phyloP scores from a whole-genome alignment of 2,797 vertebrate species.

The Cetoscarus ocellatus region DNA sequence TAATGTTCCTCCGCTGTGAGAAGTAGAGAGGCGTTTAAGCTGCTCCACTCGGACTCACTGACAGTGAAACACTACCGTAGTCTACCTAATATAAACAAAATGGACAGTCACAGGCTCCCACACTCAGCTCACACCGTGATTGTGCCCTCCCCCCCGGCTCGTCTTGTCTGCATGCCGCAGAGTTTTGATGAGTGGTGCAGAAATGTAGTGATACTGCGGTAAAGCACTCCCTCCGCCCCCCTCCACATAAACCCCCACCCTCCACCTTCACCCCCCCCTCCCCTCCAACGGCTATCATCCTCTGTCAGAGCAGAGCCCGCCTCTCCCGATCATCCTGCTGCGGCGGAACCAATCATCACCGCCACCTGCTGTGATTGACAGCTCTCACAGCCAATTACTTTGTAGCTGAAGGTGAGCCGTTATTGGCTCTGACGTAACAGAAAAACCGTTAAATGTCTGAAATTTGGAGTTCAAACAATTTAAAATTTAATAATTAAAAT shows the following conservation, averaged over 20 bases:
- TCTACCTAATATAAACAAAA: slow-evolving; percentile 43
- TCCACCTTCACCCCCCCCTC: slow-evolving; percentile 1
- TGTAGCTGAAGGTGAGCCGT: background rate
- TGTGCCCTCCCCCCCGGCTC: slow-evolving; percentile 78
- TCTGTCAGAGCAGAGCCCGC: slow-evolving; percentile 30
- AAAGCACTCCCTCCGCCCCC: slow-evolving; percentile 75
- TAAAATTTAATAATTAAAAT: no score
- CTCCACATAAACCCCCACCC: slow-evolving; percentile 18
- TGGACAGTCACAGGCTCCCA: slow-evolving; percentile 40
- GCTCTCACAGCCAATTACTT: slow-evolving; percentile 25
- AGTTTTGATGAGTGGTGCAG: slow-evolving; percentile 85
- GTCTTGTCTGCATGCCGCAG: slow-evolving; percentile 83
- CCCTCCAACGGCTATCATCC: slow-evolving; percentile 37
- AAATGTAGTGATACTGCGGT: slow-evolving; percentile 86
- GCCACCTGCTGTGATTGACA: slow-evolving; percentile 39
- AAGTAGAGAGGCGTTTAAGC: slow-evolving; percentile 17
- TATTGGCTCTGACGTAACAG: slow-evolving; percentile 43
- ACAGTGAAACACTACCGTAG: slow-evolving; percentile 11
- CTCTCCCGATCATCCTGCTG: background rate
- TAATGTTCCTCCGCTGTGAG: slow-evolving; percentile 3
- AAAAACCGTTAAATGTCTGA: slow-evolving; percentile 11
- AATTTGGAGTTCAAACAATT: no score
- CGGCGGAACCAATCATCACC: slow-evolving; percentile 52
- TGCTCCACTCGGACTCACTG: slow-evolving; percentile 3
- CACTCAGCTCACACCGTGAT: slow-evolving; percentile 57